Conservation (phyloP, 2,113 vertebrate species). For the Myrmophylax atrothorax region DNA sequence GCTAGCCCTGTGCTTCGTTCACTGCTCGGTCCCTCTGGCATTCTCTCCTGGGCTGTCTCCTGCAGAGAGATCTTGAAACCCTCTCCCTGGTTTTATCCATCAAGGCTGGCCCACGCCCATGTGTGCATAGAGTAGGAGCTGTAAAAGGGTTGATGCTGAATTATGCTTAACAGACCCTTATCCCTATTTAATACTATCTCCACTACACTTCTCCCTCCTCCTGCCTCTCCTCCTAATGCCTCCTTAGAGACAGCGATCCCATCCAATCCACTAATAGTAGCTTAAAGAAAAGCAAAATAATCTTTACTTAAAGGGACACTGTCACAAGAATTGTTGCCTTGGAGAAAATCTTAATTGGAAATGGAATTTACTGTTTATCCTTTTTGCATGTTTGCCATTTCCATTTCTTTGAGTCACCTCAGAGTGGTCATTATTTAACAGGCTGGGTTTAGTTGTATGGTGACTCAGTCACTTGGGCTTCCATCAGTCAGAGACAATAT, state of each 20-base stretch:
- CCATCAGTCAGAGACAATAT: background rate
- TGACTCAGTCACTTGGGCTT: conserved; percentile 22
- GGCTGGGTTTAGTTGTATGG: background rate
- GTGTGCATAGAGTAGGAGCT: conserved; percentile 49
- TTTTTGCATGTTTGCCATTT: background rate
- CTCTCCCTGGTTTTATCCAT: background rate
- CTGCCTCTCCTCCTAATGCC: conserved; percentile 48
- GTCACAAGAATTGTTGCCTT: background rate
- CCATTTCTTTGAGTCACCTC: background rate
- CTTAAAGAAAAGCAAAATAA: conserved; percentile 34
- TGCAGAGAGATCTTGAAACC: background rate
- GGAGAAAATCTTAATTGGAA: background rate
- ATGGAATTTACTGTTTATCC: background rate
- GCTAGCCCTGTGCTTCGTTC: background rate
- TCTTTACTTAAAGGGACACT: conserved; percentile 71
- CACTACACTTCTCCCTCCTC: conserved; percentile 17
- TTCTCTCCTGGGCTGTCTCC: background rate
- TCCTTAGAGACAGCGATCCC: conserved; percentile 33
- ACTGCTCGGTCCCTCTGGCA: background rate
- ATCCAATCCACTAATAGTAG: conserved; percentile 33
- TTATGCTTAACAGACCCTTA: conserved; percentile 53
- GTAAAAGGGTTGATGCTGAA: conserved; percentile 79
- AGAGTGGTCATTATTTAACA: background rate
- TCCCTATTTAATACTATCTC: conserved; percentile 32
- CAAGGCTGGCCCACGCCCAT: background rate